These are phyloP conservation scores for Zaprionus tsacasi DNA, from an alignment of 1,140 invertebrate genomes.

Conservation along the genomic window DNA sequence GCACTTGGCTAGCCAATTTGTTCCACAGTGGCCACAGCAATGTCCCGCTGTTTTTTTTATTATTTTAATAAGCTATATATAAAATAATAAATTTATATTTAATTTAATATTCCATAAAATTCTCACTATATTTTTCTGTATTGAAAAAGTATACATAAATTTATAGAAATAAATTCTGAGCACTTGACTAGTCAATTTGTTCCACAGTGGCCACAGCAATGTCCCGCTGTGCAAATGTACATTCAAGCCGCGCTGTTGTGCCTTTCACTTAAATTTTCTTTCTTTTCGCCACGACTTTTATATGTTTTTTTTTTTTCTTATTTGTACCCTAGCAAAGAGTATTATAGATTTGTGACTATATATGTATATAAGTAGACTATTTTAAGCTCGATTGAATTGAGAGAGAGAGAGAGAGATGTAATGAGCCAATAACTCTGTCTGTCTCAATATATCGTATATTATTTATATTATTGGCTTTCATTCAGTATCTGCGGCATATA, in stretches of 20 bases:
- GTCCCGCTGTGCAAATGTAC: constrained; percentile 34
- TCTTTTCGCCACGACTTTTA: constrained; percentile 31
- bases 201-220: constrained; percentile 12
- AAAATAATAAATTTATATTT: too few species aligned
- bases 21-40: constrained; percentile 12
- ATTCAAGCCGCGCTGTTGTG: constrained; percentile 11
- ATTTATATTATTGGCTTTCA: not conserved
- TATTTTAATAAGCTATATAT: too few species aligned
- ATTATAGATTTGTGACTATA: not conserved
- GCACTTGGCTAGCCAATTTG: too few species aligned
- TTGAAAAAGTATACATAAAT: too few species aligned
- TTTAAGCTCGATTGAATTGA: not conserved
- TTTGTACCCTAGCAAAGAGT: not conserved
- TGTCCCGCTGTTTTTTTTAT: constrained; percentile 35
- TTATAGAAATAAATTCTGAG: too few species aligned
- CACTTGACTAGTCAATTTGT: not conserved
- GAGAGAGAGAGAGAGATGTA: too few species aligned
- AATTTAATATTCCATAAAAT: too few species aligned
- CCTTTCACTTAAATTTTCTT: constrained; percentile 67
- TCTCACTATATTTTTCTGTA: too few species aligned
- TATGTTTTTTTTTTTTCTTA: constrained; percentile 28
- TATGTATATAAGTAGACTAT: not conserved
- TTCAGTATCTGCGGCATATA: not conserved
- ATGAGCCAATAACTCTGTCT: too few species aligned
- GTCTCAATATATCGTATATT: not conserved